These are phyloP conservation scores for Sipunculus nudus DNA, from an alignment of 2,888 invertebrate genomes.

Conservation along the genomic window DNA sequence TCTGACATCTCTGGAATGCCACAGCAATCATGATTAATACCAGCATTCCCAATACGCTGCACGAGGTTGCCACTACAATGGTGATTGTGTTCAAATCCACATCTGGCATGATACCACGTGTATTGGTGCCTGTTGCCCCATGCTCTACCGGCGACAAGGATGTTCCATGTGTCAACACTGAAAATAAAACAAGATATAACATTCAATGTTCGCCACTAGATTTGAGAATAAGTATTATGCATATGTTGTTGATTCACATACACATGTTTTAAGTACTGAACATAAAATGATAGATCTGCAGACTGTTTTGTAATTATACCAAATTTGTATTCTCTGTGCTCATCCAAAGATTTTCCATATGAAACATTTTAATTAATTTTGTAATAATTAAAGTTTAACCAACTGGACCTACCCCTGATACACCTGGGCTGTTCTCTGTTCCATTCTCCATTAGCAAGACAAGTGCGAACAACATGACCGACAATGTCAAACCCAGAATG, in stretches of 20 bases:
- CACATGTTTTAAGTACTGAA: too few relatives aligned
- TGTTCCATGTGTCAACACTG: too few relatives aligned
- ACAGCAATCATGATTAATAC: conserved; percentile 61
- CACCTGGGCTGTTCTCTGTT: conserved; percentile 38
- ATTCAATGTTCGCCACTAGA: neutral
- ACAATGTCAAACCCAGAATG: conserved; percentile 81
- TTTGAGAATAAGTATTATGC: too few relatives aligned
- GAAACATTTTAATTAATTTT: neutral
- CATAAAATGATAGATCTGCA: too few relatives aligned
- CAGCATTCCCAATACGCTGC: conserved; percentile 62
- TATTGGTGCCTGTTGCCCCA: too few relatives aligned
- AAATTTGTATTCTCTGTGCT: too few relatives aligned
- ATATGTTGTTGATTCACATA: too few relatives aligned
- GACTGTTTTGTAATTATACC: too few relatives aligned
- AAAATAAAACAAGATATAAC: too few relatives aligned
- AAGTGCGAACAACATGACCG: conserved; percentile 81
- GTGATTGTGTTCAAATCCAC: conserved; percentile 61
- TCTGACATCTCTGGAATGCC: conserved; percentile 46
- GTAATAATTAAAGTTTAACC: neutral
- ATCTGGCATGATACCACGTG: too few relatives aligned
- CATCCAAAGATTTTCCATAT: neutral
- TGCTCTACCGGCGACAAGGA: too few relatives aligned
- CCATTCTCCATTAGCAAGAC: conserved; percentile 79
- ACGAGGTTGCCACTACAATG: conserved; percentile 64
- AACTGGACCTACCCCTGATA: conserved; percentile 28